Conservation (phyloP, 2,113 vertebrate species). For the Egretta garzetta region DNA sequence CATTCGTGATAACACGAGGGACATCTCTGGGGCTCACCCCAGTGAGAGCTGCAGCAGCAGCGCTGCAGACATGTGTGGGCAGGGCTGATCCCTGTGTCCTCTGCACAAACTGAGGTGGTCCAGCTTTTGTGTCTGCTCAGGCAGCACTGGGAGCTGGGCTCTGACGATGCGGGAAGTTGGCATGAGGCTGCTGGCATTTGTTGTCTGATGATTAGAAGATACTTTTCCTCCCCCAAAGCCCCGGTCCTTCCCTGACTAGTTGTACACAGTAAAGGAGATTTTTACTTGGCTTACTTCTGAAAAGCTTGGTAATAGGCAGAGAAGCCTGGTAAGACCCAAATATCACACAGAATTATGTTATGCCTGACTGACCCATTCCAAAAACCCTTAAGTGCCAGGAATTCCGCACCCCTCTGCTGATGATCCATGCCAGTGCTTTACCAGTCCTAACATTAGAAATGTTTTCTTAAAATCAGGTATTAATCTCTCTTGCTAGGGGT, state of each 20-base stretch:
- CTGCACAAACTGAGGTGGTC: not conserved
- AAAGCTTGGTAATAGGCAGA: not conserved
- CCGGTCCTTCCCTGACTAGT: not conserved
- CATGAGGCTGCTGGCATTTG: not conserved
- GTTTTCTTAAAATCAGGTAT: not conserved
- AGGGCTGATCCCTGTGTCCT: not conserved
- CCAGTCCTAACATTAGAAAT: not conserved
- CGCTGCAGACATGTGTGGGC: rapidly evolving
- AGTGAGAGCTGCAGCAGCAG: not conserved
- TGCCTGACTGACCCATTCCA: not conserved
- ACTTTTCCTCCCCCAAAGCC: not conserved
- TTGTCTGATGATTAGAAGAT: not conserved
- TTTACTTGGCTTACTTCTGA: not conserved
- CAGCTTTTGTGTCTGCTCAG: not conserved
- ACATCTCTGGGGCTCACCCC: rapidly evolving
- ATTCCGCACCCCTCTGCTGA: not conserved
- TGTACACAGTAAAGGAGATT: not conserved
- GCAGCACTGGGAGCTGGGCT: not conserved
- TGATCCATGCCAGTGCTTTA: not conserved
- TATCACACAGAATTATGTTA: not conserved
- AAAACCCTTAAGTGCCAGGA: not conserved
- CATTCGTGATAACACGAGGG: not conserved
- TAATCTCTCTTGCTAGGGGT: not conserved
- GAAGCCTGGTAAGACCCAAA: not conserved
- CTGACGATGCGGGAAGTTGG: not conserved